Evolutionary conservation across 2,888 invertebrate species (phyloP), one percentile per base, ranked within the genome.

Genomic region (Zaprionus lineosus): DNA sequence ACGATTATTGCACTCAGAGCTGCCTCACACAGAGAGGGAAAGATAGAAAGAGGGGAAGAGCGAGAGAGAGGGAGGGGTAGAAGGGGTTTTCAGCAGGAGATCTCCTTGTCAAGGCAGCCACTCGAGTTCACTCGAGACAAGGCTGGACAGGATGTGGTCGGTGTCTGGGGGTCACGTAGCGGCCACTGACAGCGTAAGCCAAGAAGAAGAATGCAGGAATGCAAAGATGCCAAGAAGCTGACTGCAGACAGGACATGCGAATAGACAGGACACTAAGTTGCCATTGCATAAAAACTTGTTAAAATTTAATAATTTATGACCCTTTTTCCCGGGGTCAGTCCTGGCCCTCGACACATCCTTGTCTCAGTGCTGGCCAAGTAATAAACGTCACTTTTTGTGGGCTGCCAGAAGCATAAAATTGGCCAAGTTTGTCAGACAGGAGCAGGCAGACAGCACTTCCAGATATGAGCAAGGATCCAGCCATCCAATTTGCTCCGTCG

Each of bases 251-350:
- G 50, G 43, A 46, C 39, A 24, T 7, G n/a, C n/a, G 34, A 29
- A 36, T 41, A 48, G 50, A 50, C 52, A 56, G 59, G 69, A 70
- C 66, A 59, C 58, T 55, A 66, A 70, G 66, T 72, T 77, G 78
- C 53, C 61, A 61, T 52, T 73, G 78, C 62, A 75, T 77, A 69
- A 85, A 84, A 84, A 84, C 86, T 84, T 84, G 82, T 76, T 84
- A 79, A 84, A 84, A 86, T 82, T 85, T 84, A 78, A 79, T 84
- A 84, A 84, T 84, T 84, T 84, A 84, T 86, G 84, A 61, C 68
- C 64, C 57, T 68, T 19, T 33, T 46, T 21, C 7, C 19, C 43
- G 2, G 21, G 29, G 28, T 15, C n/a, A 11, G 18, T 11, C 9
- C 12, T 36, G 18, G 8, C 15, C 36, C 37, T 47, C 26, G 39